Percentiles rank a stretch among this genome's conserved stretches.
These are phyloP conservation scores for Proterorhinus semilunaris DNA, from an alignment of 2,113 vertebrate genomes.

Conservation along the genomic window DNA sequence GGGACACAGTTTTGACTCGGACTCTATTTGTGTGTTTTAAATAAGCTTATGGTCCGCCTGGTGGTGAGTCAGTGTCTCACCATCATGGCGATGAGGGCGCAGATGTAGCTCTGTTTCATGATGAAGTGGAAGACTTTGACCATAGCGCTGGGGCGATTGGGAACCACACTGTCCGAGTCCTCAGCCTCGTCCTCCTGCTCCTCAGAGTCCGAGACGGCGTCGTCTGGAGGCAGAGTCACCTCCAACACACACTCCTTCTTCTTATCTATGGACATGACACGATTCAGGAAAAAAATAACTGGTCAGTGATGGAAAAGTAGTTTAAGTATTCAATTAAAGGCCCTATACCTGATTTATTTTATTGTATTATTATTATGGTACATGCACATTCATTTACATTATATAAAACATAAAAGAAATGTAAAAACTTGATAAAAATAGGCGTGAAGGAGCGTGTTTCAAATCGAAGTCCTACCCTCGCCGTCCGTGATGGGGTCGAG, in stretches of 20 bases:
- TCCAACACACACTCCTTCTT: slow-evolving; percentile 65
- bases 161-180: slow-evolving; percentile 71
- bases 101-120: slow-evolving; percentile 99
- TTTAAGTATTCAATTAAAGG: too few relatives aligned
- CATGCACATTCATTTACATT: too few relatives aligned
- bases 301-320: neutral
- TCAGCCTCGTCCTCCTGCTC: slow-evolving; percentile 76
- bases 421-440: neutral
- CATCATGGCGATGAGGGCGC: slow-evolving; percentile 98
- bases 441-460: neutral
- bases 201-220: slow-evolving; percentile 66
- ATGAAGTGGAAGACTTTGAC: slow-evolving; percentile 91
- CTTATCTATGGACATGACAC: slow-evolving; percentile 54
- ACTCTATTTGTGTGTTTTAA: too few relatives aligned
- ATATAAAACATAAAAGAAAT: too few relatives aligned
- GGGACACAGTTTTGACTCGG: too few relatives aligned
- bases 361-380: too few relatives aligned
- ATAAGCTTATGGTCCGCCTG: too few relatives aligned
- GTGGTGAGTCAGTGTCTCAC: slow-evolving; percentile 71
- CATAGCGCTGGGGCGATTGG: slow-evolving; percentile 79
- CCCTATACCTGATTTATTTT: neutral
- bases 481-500: slow-evolving; percentile 73
- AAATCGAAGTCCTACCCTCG: slow-evolving; percentile 71
- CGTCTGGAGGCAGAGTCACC: slow-evolving; percentile 77
- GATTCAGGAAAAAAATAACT: neutral